Evolutionary conservation across 2,888 invertebrate genomes (phyloP).

Genomic region (Drosophila falleni): DNA sequence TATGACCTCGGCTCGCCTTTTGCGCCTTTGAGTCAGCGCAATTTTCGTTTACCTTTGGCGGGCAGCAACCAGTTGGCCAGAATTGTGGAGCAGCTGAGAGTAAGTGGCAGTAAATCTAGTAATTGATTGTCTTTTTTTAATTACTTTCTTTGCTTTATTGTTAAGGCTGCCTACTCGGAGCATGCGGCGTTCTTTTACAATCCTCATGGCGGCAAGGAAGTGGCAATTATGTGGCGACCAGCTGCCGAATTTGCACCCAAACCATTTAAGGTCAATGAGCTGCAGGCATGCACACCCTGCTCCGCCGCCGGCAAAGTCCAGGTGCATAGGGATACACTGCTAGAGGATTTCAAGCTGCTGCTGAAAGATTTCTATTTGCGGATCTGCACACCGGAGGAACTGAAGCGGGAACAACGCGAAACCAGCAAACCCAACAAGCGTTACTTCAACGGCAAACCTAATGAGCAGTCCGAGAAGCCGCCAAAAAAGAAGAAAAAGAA

Average conservation of each 20-base stretch:
- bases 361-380: constrained; percentile 82
- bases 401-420: constrained; percentile 57
- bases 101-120: constrained; percentile 77
- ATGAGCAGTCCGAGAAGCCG: constrained; percentile 1
- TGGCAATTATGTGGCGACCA: constrained; percentile 95
- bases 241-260: constrained; percentile 86
- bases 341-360: constrained; percentile 84
- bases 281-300: constrained; percentile 76
- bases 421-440: constrained; percentile 50
- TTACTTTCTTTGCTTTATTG: constrained; percentile 41
- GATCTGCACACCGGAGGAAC: constrained; percentile 70
- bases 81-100: constrained; percentile 91
- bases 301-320: constrained; percentile 63
- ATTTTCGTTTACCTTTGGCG: constrained; percentile 88
- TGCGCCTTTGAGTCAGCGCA: constrained; percentile 66
- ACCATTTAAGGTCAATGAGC: constrained; percentile 90
- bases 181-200: constrained; percentile 96
- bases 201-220: constrained; percentile 92
- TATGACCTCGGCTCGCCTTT: constrained; percentile 77
- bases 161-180: constrained; percentile 90
- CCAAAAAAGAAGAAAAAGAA: constrained; percentile 25
- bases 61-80: constrained; percentile 91
- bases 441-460: constrained; percentile 49
- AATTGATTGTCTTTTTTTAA: neutral
- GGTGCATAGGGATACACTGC: constrained; percentile 74